phyloP scores from a whole-genome alignment of 2,113 vertebrate species.

The Potamarius usumacintae region DNA sequence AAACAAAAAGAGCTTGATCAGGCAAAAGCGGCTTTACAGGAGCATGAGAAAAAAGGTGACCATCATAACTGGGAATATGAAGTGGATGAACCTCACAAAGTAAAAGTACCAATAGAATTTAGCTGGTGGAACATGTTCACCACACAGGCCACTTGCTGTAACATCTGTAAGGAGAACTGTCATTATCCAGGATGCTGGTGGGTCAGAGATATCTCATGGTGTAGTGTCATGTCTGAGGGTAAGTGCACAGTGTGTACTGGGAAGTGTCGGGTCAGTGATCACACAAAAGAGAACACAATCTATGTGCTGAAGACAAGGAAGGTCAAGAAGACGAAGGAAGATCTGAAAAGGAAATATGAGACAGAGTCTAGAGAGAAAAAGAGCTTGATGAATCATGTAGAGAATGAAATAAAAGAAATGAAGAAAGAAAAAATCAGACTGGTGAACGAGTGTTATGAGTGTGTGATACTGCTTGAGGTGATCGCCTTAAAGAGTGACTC shows the following conservation, averaged over 20 bases:
- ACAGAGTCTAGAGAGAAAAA: neutral
- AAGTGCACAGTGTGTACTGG: constrained; percentile 27
- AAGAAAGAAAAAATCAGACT: neutral
- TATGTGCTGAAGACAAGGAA: neutral
- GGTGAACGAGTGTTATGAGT: constrained; percentile 11
- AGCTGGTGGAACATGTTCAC: neutral
- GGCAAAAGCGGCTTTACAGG: neutral
- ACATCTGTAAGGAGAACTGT: constrained; percentile 39
- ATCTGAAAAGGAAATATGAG: constrained; percentile 21
- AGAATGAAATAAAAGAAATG: neutral
- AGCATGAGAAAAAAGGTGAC: neutral
- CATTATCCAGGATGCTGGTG: constrained; percentile 42
- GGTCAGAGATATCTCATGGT: neutral
- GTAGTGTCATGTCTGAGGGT: neutral
- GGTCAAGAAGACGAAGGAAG: neutral
- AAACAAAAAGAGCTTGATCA: neutral
- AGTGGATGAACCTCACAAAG: constrained; percentile 3
- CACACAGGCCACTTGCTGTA: constrained; percentile 29
- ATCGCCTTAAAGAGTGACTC: constrained; percentile 9
- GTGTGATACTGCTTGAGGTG: neutral
- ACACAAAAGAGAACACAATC: constrained; percentile 5
- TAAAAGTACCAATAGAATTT: neutral
- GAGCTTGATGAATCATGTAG: neutral
- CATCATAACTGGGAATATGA: neutral
- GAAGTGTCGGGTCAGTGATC: constrained; percentile 10